Conservation (phyloP, 2,113 vertebrate species). For the Pseudorhombus dupliciocellatus region DNA sequence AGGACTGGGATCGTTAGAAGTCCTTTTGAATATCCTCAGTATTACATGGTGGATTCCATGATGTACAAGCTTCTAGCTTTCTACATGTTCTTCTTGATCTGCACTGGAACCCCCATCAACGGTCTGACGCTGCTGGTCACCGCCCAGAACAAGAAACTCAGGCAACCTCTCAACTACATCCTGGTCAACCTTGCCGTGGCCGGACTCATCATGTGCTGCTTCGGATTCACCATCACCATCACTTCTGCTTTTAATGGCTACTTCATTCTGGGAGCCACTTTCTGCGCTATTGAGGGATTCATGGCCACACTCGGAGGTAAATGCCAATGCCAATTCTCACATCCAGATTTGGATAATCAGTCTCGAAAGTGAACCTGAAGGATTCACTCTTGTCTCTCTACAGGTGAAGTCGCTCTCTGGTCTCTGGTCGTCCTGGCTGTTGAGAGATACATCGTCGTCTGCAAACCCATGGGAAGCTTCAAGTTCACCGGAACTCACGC, state of each 20-base stretch:
- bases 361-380: background rate
- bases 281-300: conserved; percentile 80
- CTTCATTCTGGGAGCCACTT: conserved; percentile 72
- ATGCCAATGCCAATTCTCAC: fast-evolving
- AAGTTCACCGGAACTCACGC: conserved; percentile 79
- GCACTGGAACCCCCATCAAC: conserved; percentile 83
- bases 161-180: conserved; percentile 86
- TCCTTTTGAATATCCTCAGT: conserved; percentile 85
- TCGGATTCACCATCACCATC: conserved; percentile 78
- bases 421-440: conserved; percentile 85
- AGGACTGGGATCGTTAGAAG: conserved; percentile 85
- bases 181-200: conserved; percentile 83
- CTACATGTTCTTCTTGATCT: conserved; percentile 87
- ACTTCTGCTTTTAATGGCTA: conserved; percentile 73
- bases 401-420: conserved; percentile 83
- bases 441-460: conserved; percentile 85
- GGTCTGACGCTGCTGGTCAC: conserved; percentile 83
- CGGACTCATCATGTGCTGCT: conserved; percentile 79
- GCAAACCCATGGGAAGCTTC: conserved; percentile 87
- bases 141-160: conserved; percentile 85
- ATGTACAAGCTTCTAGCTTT: conserved; percentile 74
- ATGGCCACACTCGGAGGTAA: conserved; percentile 82
- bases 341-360: background rate
- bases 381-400: background rate
- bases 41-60: conserved; percentile 78